phyloP scores from a whole-genome alignment of 2,888 invertebrate genomes.

The Melangyna quadrimaculata region DNA sequence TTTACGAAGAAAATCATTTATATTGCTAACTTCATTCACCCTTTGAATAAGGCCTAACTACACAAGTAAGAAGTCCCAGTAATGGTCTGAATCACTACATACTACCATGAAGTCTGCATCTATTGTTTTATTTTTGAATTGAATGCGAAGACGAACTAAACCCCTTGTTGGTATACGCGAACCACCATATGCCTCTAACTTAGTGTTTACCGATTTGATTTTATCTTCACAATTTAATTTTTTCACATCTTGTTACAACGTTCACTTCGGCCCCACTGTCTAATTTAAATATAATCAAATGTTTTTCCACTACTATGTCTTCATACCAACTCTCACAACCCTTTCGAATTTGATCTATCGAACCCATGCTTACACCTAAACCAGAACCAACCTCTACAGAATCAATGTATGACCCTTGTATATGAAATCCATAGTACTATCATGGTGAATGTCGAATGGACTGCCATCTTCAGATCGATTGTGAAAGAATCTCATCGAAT shows the following conservation, averaged over 20 bases:
- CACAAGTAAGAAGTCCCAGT: slow-evolving; percentile 25
- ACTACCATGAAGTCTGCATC: slow-evolving; percentile 33
- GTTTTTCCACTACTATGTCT: slow-evolving; percentile 11
- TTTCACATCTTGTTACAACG: neutral
- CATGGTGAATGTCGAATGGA: too few relatives aligned
- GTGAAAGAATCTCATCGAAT: too few relatives aligned
- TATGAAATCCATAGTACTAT: too few relatives aligned
- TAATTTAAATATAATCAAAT: slow-evolving; percentile 22
- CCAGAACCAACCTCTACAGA: neutral
- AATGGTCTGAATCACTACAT: slow-evolving; percentile 8
- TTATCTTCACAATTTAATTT: too few relatives aligned
- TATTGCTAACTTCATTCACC: slow-evolving; percentile 19
- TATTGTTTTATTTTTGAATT: slow-evolving; percentile 22
- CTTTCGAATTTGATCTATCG: too few relatives aligned
- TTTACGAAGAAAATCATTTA: slow-evolving; percentile 13
- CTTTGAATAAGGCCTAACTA: slow-evolving; percentile 16
- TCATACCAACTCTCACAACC: too few relatives aligned
- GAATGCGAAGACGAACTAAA: slow-evolving; percentile 7
- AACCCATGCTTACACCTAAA: neutral
- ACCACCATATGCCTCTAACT: neutral
- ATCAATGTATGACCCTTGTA: slow-evolving; percentile 30
- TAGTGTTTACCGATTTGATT: too few relatives aligned
- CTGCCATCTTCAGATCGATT: too few relatives aligned
- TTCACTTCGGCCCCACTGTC: slow-evolving; percentile 26
- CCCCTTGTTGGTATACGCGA: slow-evolving; percentile 25